Base-by-base conservation (phyloP, 2,888 invertebrate species). In the Eugnorisma glareosa region DNA sequence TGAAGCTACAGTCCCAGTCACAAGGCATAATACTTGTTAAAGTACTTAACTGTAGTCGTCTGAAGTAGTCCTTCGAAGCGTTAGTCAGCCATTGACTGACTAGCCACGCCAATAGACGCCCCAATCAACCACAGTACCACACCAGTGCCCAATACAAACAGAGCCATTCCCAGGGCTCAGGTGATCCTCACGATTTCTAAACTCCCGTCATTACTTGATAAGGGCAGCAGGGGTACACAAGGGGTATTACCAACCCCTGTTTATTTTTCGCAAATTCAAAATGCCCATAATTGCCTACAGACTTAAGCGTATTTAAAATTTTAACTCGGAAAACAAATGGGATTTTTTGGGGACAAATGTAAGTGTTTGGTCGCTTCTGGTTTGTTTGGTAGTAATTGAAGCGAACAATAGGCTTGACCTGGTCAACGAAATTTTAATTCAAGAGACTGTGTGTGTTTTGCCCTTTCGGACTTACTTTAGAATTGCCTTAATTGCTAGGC, bases 171-270 rank as follows among this genome's bases (percentile, higher is more conserved):
- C 88, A 84, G 88, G 93, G 85, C 93, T 92, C 95, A 95, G 95
- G 95, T 95, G 95, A 88, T 84, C 90, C 89, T 90, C 88, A 90
- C 91, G 91, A 90, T 91, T 91, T 91, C 90, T 92, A 92, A 92
- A 93, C 90, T 93, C 92, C 91, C 92, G 93, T 95, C 95, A 94
- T 94, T 94, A 93, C 90, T 91, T 94, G 94, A 94, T 92, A 91
- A 94, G 92, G 94, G 93, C 89, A 90, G 85, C 72, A 75, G 88
- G 85, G 86, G 40, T 77, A 57, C 35, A 66, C 78, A 59, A 89
- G 68, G 86, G 91, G 87, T 86, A 87, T 86, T 83, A 86, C 87
- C 84, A 80, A 94, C 94, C 93, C 93, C 92, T 94, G 93, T 94
- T 94, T 94, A 93, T 90, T 92, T 89, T 88, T 87, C 89, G 88